Conservation (phyloP, 2,113 vertebrate species). For the Phalacrocorax pelagicus region DNA sequence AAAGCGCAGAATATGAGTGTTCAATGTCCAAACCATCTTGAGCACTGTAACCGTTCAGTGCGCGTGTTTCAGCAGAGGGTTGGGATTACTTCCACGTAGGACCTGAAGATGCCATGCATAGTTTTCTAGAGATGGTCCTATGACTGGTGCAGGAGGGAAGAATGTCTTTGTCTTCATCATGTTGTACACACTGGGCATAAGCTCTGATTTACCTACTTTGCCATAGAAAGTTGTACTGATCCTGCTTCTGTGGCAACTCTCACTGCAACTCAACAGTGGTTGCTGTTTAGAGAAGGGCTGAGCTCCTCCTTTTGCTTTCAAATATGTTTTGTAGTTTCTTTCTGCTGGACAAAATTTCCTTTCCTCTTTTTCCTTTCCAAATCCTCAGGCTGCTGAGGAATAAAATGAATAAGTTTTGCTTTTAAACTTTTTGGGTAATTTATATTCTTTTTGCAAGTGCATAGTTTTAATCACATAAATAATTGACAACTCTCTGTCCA, state of each 20-base stretch:
- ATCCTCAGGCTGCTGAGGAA: neutral
- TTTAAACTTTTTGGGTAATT: neutral
- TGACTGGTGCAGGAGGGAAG: neutral
- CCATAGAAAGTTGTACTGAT: neutral
- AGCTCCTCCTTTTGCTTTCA: neutral
- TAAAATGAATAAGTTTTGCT: neutral
- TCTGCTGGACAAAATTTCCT: neutral
- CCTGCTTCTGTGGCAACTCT: neutral
- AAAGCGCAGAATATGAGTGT: neutral
- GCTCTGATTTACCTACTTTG: neutral
- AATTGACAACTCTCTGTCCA: neutral
- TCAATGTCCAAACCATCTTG: neutral
- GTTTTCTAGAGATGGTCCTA: accelerated
- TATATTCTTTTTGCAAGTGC: neutral
- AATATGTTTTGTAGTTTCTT: neutral
- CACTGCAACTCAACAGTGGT: neutral
- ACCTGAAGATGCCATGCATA: neutral
- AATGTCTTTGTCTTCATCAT: neutral
- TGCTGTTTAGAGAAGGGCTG: neutral
- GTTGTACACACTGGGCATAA: neutral
- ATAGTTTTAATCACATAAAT: neutral
- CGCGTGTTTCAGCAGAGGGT: neutral
- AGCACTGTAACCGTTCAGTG: neutral
- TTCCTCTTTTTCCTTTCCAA: neutral
- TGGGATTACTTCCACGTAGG: neutral